Conservation (phyloP, 2,888 invertebrate genomes). For the Ctena decussata region DNA sequence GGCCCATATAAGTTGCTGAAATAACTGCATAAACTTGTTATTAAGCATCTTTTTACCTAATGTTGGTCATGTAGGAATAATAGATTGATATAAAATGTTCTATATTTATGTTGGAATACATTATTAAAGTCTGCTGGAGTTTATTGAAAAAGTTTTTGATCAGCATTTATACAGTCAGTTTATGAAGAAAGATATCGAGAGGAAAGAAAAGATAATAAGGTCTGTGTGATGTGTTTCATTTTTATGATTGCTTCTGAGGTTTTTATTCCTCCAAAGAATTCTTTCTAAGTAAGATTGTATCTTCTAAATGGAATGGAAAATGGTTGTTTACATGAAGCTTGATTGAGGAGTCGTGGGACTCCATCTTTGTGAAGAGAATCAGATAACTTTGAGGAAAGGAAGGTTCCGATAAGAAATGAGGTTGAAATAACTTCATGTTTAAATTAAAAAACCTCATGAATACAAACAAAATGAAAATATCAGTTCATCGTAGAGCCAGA, state of each 20-base stretch:
- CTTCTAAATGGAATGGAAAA: constrained; percentile 10
- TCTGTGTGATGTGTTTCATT: neutral
- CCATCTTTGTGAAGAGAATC: neutral
- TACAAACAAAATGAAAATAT: neutral
- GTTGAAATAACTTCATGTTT: neutral
- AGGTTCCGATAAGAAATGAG: neutral
- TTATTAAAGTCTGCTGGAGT: too few relatives aligned
- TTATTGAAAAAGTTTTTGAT: too few relatives aligned
- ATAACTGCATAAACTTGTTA: too few relatives aligned
- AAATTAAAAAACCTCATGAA: neutral
- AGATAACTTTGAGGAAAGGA: neutral
- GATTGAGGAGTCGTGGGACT: neutral
- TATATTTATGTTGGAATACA: too few relatives aligned
- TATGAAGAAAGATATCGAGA: neutral
- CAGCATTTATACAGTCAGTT: neutral
- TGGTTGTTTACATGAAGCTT: constrained; percentile 9
- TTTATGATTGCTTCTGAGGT: constrained; percentile 9
- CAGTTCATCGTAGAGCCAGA: neutral
- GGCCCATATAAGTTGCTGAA: too few relatives aligned
- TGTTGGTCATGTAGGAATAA: too few relatives aligned
- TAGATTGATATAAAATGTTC: too few relatives aligned
- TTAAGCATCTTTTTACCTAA: too few relatives aligned
- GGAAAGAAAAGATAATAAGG: constrained; percentile 4
- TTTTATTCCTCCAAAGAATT: constrained; percentile 11
- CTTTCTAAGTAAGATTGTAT: constrained; percentile 8